phyloP scores from a whole-genome alignment of 1,140 invertebrate genomes.

The Venustaconcha ellipsiformis region DNA sequence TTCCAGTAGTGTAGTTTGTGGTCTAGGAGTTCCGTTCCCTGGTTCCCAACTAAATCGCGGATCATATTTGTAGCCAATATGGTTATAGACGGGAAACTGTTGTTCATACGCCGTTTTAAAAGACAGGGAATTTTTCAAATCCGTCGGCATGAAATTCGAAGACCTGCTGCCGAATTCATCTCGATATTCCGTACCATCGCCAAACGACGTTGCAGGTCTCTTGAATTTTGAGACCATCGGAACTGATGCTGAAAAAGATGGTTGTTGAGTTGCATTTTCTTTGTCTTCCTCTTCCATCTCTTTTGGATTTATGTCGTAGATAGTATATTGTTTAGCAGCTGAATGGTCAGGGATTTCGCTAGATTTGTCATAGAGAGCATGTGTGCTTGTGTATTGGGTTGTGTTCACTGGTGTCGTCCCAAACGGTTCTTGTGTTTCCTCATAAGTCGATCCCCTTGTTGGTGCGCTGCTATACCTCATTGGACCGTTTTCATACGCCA shows the following conservation, averaged over 20 bases:
- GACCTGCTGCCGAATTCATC: constrained; percentile 56
- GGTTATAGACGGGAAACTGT: constrained; percentile 51
- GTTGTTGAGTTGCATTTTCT: constrained; percentile 2
- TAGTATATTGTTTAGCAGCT: not conserved
- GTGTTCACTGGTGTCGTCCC: constrained; percentile 26
- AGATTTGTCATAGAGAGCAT: constrained; percentile 47
- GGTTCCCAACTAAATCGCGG: constrained; percentile 58
- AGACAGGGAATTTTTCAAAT: constrained; percentile 36
- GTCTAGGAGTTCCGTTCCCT: constrained; percentile 53
- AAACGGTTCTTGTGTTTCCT: not conserved
- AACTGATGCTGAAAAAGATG: not conserved
- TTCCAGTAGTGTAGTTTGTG: constrained; percentile 54
- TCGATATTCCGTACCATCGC: constrained; percentile 38
- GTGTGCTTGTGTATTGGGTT: constrained; percentile 54
- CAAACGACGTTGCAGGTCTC: constrained; percentile 26
- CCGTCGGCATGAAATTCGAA: constrained; percentile 53
- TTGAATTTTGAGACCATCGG: not conserved
- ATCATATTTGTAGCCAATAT: constrained; percentile 60
- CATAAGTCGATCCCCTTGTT: constrained; percentile 25
- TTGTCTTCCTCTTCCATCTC: constrained; percentile 13
- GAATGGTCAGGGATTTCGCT: constrained; percentile 29
- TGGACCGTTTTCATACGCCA: constrained; percentile 40
- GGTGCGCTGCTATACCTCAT: constrained; percentile 37
- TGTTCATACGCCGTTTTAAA: constrained; percentile 49
- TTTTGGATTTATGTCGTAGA: constrained; percentile 23